Base-by-base conservation (phyloP, 30 jellyfish, hydroid and myxozoan genomes). In the Aurelia coerulea region DNA sequence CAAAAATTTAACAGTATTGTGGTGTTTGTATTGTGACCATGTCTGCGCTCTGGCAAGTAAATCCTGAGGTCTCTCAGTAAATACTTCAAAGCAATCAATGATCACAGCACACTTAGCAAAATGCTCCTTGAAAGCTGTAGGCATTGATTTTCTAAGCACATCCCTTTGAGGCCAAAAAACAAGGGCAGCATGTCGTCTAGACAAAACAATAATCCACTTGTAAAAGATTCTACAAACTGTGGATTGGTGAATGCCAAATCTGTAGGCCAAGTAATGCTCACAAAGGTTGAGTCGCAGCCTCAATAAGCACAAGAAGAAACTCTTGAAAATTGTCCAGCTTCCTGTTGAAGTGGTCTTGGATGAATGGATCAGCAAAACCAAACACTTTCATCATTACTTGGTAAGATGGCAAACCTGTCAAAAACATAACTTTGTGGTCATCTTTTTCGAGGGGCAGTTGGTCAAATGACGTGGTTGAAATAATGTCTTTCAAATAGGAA, bases 121-220 rank as follows among this genome's bases (percentile, higher is more conserved):
- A 41, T 73, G 51, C 34, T 68, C 84, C 42, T 75, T 71, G 29
- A 84, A 70, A 10, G 62, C 69, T 54, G 23, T 71, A 6, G 87
- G 86, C 93, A 74, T 71, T 52, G 93, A 11, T 49, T 10, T 59
- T 62, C 19, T 9, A 9, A 74, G 53, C 31, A 67, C 81, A 39
- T 64, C 80, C 62, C 93, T 74, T 17, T 33, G 34, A 11, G 93
- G 81, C 87, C 93, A 84, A 5, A 6, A 34, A 64, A 84, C 34
- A 23, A 60, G 69, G 69, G 69, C 34, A 60, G 34, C 7, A 60
- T 2, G 69, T 16, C 69, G 69, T 60, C 10, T 60, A 0, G 69
- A 60, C 69, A 60, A 9, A 3, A 60, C 69, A 60, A 60, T 60
- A 9, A 60, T n/a, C n/a, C n/a, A n/a, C n/a, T n/a, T n/a, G n/a